Conservation (phyloP, 1,140 invertebrate genomes). For the Drosophila truncata region DNA sequence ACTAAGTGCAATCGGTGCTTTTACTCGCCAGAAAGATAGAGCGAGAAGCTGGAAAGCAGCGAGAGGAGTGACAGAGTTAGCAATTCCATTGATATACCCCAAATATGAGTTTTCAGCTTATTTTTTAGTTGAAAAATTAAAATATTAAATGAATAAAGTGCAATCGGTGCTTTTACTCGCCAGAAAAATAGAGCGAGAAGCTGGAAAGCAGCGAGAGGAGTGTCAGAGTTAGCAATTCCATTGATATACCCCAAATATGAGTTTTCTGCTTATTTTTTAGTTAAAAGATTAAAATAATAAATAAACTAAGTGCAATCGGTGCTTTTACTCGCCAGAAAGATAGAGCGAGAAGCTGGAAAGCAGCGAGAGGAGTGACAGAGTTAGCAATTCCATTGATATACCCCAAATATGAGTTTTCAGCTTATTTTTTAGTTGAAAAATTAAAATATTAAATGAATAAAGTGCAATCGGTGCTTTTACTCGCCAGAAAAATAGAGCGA, state of each 20-base stretch:
- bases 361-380: neutral
- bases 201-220: too few relatives aligned
- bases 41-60: neutral
- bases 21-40: conserved; percentile 7
- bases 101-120: neutral
- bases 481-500: too few relatives aligned
- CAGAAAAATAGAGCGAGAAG: too few relatives aligned
- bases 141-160: too few relatives aligned
- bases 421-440: neutral
- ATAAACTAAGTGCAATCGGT: neutral
- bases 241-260: too few relatives aligned
- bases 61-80: neutral
- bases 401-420: neutral
- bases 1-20: neutral
- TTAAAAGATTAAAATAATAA: too few relatives aligned
- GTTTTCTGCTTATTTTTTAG: too few relatives aligned
- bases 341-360: conserved; percentile 1
- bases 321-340: neutral
- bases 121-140: neutral
- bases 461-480: too few relatives aligned
- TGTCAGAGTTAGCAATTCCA: too few relatives aligned
- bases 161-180: too few relatives aligned
- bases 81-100: too few relatives aligned
- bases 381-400: too few relatives aligned
- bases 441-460: neutral